Base-by-base conservation (phyloP, 2,113 vertebrate species). In the Probosciger aterrimus region DNA sequence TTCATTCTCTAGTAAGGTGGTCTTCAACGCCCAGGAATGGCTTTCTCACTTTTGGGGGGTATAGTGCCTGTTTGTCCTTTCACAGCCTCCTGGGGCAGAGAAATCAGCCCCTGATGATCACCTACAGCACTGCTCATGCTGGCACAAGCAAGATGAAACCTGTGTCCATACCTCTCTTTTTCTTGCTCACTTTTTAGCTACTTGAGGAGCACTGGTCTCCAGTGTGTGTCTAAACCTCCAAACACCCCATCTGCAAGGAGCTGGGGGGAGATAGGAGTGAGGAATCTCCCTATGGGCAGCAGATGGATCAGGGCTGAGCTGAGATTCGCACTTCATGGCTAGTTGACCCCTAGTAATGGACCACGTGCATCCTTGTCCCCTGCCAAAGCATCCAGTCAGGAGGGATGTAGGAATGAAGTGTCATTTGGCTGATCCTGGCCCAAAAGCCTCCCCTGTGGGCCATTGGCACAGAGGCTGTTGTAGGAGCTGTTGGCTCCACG, bases 381-480 rank as follows among this genome's bases (percentile, higher is more conserved):
- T 78, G 80, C 64, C 91, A 93, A 88, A 77, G 53, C 80, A 70
- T 70, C 57, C 28, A 33, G 35, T 73, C 82, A 70, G 49, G 59
- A 47, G 43, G 46, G 20, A 16, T 2, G 14, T 31, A 67, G 77
- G 60, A 83, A 71, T 39, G 46, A 39, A 57, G 46, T 0, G 2
- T 35, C 12, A 8, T 68, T 86, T 49, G 67, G 59, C 68, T 43
- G 47, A 15, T 84, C 41, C 68, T 84, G 79, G 69, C 44, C 60
- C 59, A 15, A 80, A 67, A 37, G 24, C 53, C 70, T 69, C 31
- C 62, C 67, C 62, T 0, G 2, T 9, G 85, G 90, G 57, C 65
- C n/a, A 4, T 28, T 70, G 80, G 76, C 73, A 84, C 50, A 13
- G 60, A 71, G n/a, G 24, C 43, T 60, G n/a, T n/a, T n/a, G 28